Evolutionary conservation across 2,888 invertebrate genomes (phyloP), one percentile per base, ranked within the genome.

Genomic region (Parapristionchus giblindavisi): DNA sequence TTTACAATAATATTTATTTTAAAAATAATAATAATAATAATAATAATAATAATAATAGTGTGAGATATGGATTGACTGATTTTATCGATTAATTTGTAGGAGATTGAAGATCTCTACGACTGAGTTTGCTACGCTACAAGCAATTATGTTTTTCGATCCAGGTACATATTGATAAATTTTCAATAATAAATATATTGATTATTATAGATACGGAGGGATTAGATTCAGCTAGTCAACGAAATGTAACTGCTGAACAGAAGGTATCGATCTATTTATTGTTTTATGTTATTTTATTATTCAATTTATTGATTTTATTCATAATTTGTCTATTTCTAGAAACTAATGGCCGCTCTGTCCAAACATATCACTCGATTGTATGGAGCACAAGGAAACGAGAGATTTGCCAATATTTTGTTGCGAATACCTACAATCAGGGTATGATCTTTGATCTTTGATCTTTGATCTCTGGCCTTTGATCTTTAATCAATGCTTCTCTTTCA

Each of bases 71-170:
- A n/a, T n/a, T n/a, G n/a, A n/a, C n/a, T n/a, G n/a, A n/a, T n/a
- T n/a, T n/a, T n/a, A n/a, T n/a, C n/a, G n/a, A n/a, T 4, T 3
- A 1, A 32, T 24, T 29, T 70, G 24, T 40, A 80, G 87, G 3
- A 79, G 80, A 65, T 76, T 87, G 32, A 85, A 86, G 63, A 81
- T 87, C 34, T 82, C 86, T 4, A 85, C 86, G n/a, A 87, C 86
- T 3, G 87, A 87, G 70, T 86, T 87, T 58, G 85, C 86, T n/a
- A 78, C 84, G 0, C 83, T 87, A 5, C 87, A 87, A 75, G 84
- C 87, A 3, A 84, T 87, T n/a, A 86, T 85, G 85, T 87, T 87
- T 76, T 87, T 87, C 75, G 87, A 87, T 80, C 85, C 87, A 11
- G 84, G 85, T 85, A 61, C 54, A 76, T 36, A 58, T 17, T 72